Evolutionary conservation across 1,140 invertebrate species (phyloP).

Genomic region (Globodera ellingtonae): DNA sequence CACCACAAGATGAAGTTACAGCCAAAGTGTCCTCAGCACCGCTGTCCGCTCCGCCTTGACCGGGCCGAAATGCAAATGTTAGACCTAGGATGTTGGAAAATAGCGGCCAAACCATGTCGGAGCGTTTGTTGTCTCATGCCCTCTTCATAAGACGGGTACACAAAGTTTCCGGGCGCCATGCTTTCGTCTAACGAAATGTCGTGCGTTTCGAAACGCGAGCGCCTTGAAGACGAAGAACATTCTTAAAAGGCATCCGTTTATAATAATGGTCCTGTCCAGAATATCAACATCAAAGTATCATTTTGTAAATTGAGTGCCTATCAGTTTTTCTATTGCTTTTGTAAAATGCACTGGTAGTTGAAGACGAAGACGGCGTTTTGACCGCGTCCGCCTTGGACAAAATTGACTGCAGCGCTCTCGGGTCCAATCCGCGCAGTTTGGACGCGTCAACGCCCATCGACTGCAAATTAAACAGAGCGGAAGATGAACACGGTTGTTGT

Average conservation of each 20-base stretch:
- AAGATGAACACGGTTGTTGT: background rate
- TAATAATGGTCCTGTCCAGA: too few species aligned
- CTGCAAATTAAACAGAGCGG: conserved; percentile 10
- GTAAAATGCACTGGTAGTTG: background rate
- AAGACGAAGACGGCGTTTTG: background rate
- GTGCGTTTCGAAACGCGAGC: background rate
- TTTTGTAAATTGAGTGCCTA: background rate
- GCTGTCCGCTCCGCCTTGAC: background rate
- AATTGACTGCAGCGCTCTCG: background rate
- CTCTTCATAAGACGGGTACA: conserved; percentile 28
- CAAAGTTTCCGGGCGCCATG: conserved; percentile 17
- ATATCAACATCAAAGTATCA: too few species aligned
- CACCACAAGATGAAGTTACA: background rate
- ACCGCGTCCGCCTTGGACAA: background rate
- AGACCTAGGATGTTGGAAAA: conserved; percentile 13
- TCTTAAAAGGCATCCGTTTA: background rate
- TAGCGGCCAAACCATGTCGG: background rate
- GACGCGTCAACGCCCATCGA: conserved; percentile 2
- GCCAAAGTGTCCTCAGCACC: background rate
- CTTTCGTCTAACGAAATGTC: background rate
- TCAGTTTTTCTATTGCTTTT: background rate
- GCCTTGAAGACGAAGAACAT: background rate
- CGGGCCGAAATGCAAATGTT: conserved; percentile 14
- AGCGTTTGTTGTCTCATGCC: background rate
- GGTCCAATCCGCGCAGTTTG: conserved; percentile 5